Percentiles rank a stretch among this genome's conserved stretches.
Conservation (phyloP, 1,140 invertebrate species). For the Drosophila nasuta region DNA sequence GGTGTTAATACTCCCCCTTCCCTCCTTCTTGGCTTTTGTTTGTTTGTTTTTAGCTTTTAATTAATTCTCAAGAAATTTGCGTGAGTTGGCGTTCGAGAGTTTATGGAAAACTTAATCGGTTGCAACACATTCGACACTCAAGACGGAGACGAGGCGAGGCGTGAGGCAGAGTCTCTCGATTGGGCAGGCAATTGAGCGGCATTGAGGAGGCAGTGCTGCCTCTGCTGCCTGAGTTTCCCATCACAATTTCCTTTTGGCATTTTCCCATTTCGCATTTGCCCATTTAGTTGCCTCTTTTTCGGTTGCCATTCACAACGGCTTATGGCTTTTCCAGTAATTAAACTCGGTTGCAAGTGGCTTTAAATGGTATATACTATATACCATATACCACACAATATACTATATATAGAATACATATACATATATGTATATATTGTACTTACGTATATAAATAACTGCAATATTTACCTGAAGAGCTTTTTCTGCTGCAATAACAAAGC, state of each 20-base stretch:
- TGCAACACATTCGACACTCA: constrained; percentile 14
- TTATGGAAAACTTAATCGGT: constrained; percentile 55
- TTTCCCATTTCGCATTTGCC: not conserved
- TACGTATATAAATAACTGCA: not conserved
- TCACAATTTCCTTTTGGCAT: not conserved
- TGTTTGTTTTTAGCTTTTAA: constrained; percentile 71
- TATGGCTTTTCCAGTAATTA: constrained; percentile 45
- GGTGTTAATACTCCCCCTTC: not conserved
- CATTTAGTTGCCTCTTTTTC: constrained; percentile 6
- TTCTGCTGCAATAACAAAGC: not conserved
- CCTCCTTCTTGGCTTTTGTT: constrained; percentile 25
- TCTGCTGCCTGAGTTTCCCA: too few species aligned
- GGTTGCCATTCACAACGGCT: constrained; percentile 7
- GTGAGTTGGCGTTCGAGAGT: constrained; percentile 40
- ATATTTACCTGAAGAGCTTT: not conserved
- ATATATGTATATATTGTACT: not conserved
- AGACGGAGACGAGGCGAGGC: not conserved
- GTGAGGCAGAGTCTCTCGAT: constrained; percentile 13
- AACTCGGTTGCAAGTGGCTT: constrained; percentile 17
- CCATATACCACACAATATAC: not conserved
- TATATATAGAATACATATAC: not conserved
- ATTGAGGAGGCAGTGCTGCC: constrained; percentile 12
- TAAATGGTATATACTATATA: too few species aligned
- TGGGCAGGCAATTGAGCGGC: constrained; percentile 55
- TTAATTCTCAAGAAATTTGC: constrained; percentile 70